phyloP scores from a whole-genome alignment of 2,797 vertebrate species.

The Molossus molossus region DNA sequence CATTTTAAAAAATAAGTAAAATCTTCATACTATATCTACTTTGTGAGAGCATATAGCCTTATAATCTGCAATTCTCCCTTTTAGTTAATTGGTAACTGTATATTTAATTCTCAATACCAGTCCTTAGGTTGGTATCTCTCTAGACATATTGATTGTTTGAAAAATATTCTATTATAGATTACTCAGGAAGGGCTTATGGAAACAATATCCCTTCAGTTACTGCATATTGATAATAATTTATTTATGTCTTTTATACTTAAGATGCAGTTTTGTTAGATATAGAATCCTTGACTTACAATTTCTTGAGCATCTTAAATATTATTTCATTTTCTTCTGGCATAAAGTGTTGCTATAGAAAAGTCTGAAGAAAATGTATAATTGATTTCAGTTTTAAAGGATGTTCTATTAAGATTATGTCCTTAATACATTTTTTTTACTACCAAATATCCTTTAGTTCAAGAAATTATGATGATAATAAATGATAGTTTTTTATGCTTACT shows the following conservation, averaged over 20 bases:
- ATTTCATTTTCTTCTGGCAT: constrained; percentile 8
- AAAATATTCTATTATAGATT: constrained; percentile 3
- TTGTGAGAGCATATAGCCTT: background rate
- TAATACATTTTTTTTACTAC: background rate
- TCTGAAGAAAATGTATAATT: background rate
- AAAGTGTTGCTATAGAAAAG: constrained; percentile 38
- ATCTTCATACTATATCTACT: background rate
- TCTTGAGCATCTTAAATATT: background rate
- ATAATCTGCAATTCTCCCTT: background rate
- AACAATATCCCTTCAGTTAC: background rate
- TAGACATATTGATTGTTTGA: constrained; percentile 2
- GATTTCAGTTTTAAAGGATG: constrained; percentile 18
- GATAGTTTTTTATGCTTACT: background rate
- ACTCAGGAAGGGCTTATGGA: background rate
- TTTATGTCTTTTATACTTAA: background rate
- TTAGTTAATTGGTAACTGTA: background rate
- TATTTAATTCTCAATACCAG: constrained; percentile 1
- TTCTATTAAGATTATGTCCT: background rate
- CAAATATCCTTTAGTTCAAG: background rate
- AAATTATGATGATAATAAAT: constrained; percentile 25
- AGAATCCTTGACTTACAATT: constrained; percentile 22
- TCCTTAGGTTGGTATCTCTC: background rate
- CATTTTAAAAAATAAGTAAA: constrained; percentile 17
- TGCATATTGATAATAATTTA: background rate
- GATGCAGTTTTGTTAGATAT: background rate